Evolutionary conservation across 2,888 invertebrate species (phyloP).

Genomic region (Habrosyne pyritoides): DNA sequence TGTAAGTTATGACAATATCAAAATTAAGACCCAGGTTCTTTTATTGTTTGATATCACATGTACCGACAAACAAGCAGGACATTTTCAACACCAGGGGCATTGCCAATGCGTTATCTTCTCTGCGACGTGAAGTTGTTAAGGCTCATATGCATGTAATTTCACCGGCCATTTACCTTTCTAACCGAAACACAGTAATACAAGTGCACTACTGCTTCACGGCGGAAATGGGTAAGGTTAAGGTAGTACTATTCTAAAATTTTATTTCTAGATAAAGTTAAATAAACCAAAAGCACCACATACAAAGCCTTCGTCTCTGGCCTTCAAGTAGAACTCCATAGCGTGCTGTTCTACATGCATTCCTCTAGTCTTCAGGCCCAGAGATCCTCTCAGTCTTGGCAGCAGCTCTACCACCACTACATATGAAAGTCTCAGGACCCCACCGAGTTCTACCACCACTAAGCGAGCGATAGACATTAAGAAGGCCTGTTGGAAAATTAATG

Average conservation of each 20-base stretch:
- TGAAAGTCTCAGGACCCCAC: constrained; percentile 83
- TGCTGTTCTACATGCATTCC: constrained; percentile 44
- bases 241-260: too few relatives aligned
- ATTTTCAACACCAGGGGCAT: too few relatives aligned
- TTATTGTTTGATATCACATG: too few relatives aligned
- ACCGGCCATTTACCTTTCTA: too few relatives aligned
- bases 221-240: too few relatives aligned
- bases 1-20: constrained; percentile 30
- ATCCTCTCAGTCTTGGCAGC: constrained; percentile 78
- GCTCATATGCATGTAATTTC: too few relatives aligned
- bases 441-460: constrained; percentile 84
- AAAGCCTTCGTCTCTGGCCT: constrained; percentile 51
- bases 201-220: too few relatives aligned
- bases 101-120: too few relatives aligned
- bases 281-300: constrained; percentile 54
- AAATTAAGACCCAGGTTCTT: neutral
- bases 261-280: too few relatives aligned
- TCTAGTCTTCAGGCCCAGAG: constrained; percentile 55
- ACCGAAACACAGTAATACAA: too few relatives aligned
- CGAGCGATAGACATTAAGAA: constrained; percentile 82
- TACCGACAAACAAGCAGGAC: too few relatives aligned
- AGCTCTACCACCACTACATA: constrained; percentile 89
- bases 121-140: too few relatives aligned
- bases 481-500: constrained; percentile 54
- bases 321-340: constrained; percentile 54